Evolutionary conservation across 2,797 vertebrate species (phyloP).

Genomic region (Premnoplex brunnescens): DNA sequence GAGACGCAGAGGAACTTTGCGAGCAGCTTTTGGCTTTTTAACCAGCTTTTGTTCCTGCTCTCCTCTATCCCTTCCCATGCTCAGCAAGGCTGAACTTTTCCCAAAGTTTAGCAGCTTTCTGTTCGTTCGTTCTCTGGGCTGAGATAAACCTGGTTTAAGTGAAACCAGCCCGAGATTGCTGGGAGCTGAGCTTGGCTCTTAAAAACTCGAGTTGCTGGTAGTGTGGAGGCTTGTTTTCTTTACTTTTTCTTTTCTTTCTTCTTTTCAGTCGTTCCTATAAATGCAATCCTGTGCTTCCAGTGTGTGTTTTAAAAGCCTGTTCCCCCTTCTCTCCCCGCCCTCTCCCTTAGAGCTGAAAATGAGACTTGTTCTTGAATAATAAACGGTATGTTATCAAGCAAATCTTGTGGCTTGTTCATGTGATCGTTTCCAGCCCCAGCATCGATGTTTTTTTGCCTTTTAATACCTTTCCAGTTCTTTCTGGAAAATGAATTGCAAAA

Average conservation of each 20-base stretch:
- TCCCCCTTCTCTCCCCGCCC: constrained; percentile 44
- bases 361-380: constrained; percentile 46
- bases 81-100: background rate
- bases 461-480: constrained; percentile 35
- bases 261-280: background rate
- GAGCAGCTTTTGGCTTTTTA: background rate
- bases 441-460: constrained; percentile 34
- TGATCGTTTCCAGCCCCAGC: constrained; percentile 49
- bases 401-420: constrained; percentile 70
- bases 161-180: background rate
- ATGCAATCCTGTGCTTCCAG: background rate
- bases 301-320: constrained; percentile 13
- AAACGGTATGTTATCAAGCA: constrained; percentile 73
- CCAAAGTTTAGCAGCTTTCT: background rate
- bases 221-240: background rate
- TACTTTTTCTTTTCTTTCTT: background rate
- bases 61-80: background rate
- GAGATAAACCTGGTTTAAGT: background rate
- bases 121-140: background rate
- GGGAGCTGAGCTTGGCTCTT: background rate
- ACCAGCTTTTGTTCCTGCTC: background rate
- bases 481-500: constrained; percentile 58
- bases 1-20: constrained; percentile 35
- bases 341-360: constrained; percentile 51
- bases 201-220: background rate